Evolutionary conservation across 2,113 vertebrate species (phyloP), one percentile per base, ranked within the genome.

Genomic region (Rhinogobius similis): DNA sequence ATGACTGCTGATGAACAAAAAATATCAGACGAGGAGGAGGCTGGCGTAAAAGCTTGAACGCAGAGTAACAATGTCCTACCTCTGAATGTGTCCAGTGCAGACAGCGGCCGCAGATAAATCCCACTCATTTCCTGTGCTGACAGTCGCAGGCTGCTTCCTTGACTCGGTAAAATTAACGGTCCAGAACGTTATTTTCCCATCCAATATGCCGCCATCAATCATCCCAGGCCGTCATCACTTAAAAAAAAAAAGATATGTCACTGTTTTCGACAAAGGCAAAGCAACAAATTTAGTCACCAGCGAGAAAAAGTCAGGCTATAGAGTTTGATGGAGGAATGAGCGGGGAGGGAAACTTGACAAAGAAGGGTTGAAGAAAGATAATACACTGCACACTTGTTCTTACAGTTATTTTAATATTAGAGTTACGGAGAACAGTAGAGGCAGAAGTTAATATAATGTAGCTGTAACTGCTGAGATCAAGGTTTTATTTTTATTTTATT

Each of bases 141-240:
- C 86, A 87, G 84, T 84, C 80, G 77, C 75, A 77, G 86, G 69
- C 87, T 82, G 78, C 80, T 89, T 90, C 85, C 83, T 85, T 84
- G 86, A 89, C 88, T 89, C 41, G 55, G 81, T 88, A 84, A 82
- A 92, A 90, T 90, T 89, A 92, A 93, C 84, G 80, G 86, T 76
- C 84, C 82, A 85, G 85, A 91, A 91, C 82, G 79, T 87, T 87
- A 90, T 88, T 89, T 89, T 88, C 84, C 76, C 83, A 83, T 88
- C 85, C 89, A 90, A 86, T 87, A 91, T 87, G 79, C 79, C 64
- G 72, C 85, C 79, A 92, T 91, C 88, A 91, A 87, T 92, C 85
- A 89, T 76, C 36, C 64, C 29, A 75, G 70, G 78, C 82, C 74
- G 82, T 89, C 88, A 84, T 90, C 81, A 56, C 71, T 86, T 86